Conservation (phyloP, 2,797 vertebrate species). For the Phaenicophaeus curvirostris region DNA sequence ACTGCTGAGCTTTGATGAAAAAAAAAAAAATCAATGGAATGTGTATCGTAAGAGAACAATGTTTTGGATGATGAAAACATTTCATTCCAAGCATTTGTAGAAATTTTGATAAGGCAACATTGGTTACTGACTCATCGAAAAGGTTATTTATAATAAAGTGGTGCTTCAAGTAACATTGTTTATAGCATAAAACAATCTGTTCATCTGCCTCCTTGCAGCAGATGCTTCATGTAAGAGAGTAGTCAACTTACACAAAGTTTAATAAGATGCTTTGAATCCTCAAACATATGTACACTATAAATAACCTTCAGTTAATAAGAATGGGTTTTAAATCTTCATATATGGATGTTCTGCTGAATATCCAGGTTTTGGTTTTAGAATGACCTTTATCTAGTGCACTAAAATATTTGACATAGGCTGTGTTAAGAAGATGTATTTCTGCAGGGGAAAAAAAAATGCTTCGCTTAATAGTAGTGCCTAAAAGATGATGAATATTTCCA, state of each 20-base stretch:
- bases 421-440: not conserved
- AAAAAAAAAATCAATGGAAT: not conserved
- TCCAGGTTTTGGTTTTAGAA: not conserved
- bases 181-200: constrained; percentile 15
- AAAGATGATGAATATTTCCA: not conserved
- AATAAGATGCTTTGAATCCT: not conserved
- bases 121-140: constrained; percentile 14
- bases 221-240: not conserved
- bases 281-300: not conserved
- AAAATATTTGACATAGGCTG: not conserved
- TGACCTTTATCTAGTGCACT: not conserved
- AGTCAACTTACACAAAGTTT: not conserved
- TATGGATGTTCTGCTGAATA: not conserved
- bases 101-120: not conserved
- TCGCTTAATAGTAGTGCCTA: not conserved
- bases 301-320: not conserved
- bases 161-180: not conserved
- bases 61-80: not conserved
- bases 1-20: not conserved
- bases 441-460: accelerated
- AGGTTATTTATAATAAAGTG: not conserved
- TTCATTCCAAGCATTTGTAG: not conserved
- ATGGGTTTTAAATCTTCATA: not conserved
- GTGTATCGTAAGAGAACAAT: not conserved
- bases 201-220: constrained; percentile 25